These are phyloP conservation scores for Pyrgilauda ruficollis DNA, from an alignment of 2,113 vertebrate genomes.

Conservation along the genomic window DNA sequence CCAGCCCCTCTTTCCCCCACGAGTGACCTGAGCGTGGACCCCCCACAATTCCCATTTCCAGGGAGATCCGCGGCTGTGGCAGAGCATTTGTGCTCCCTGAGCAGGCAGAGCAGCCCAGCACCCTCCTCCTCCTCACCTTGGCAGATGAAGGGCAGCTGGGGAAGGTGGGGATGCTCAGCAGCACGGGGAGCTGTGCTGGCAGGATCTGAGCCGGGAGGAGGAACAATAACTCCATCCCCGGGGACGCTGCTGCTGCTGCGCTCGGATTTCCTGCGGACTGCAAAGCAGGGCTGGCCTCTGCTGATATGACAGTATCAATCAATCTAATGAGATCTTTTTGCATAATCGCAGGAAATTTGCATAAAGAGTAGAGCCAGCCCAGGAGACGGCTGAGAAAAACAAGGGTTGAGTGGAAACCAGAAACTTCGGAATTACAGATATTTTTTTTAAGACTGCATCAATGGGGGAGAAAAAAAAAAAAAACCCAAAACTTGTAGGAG, in stretches of 20 bases:
- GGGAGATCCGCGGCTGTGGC: accelerated
- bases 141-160: not conserved
- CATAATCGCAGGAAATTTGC: slow-evolving; percentile 41
- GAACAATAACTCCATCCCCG: not conserved
- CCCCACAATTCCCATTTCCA: not conserved
- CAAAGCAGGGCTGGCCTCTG: not conserved
- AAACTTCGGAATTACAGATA: not conserved
- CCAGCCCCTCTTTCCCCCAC: not conserved
- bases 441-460: not conserved
- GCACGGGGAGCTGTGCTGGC: not conserved
- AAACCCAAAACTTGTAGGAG: not conserved
- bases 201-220: not conserved
- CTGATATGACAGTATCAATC: slow-evolving; percentile 35
- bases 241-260: not conserved
- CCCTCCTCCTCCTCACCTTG: not conserved
- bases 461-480: not conserved
- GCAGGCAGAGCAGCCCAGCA: not conserved
- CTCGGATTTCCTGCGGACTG: not conserved
- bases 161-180: not conserved
- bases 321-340: slow-evolving; percentile 47
- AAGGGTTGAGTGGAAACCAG: not conserved
- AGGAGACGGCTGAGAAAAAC: not conserved
- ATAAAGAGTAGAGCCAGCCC: not conserved
- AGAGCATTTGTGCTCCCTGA: accelerated
- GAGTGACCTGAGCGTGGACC: accelerated